A percentile compares a stretch with the other conserved stretches of the same genome.
These are phyloP conservation scores for Sicus ferrugineus DNA, from an alignment of 2,888 invertebrate genomes.

Conservation along the genomic window DNA sequence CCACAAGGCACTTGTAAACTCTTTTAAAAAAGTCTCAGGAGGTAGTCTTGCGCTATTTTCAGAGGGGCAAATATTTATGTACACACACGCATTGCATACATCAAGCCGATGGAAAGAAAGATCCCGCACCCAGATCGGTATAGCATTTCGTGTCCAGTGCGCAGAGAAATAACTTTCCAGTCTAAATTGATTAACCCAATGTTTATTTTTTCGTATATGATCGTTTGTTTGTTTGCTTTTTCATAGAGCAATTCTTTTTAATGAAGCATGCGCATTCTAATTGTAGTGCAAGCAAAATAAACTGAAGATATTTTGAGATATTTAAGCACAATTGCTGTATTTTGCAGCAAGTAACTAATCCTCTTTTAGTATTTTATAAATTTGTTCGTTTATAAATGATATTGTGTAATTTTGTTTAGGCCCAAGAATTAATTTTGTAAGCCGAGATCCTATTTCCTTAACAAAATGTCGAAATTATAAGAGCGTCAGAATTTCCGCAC, in stretches of 20 bases:
- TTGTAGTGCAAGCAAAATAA: slow-evolving; percentile 12
- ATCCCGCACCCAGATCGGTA: no score
- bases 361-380: neutral
- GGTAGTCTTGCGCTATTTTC: neutral
- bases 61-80: neutral
- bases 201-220: slow-evolving; percentile 8
- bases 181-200: slow-evolving; percentile 31
- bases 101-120: neutral
- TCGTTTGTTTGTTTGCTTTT: slow-evolving; percentile 3
- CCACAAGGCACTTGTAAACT: neutral
- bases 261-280: slow-evolving; percentile 28
- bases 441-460: neutral
- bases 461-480: neutral
- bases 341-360: neutral
- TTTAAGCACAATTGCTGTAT: neutral
- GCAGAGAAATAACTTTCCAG: slow-evolving; percentile 24
- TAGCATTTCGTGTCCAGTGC: no score
- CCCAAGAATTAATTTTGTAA: no score
- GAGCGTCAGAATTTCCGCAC: no score
- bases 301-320: neutral
- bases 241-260: slow-evolving; percentile 2
- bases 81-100: neutral
- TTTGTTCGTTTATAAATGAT: no score
- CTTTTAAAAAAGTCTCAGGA: neutral
- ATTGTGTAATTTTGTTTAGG: no score